Base-by-base conservation (phyloP, 2,113 vertebrate genomes). In the Hiodon tergisus region DNA sequence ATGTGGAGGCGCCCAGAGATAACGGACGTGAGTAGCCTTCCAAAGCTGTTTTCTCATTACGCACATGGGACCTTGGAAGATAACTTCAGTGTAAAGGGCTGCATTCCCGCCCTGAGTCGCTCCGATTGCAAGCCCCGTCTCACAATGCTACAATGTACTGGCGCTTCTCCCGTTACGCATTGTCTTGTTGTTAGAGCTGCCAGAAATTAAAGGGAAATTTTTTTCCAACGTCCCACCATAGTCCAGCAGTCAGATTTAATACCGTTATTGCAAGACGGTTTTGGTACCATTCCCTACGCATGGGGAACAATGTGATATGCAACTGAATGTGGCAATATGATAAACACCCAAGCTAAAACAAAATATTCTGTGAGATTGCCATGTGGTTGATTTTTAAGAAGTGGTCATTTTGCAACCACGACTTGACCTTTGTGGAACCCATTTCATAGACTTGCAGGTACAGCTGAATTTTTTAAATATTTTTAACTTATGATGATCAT, bases 141-240 rank as follows among this genome's bases (percentile, higher is more conserved):
- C 77, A 82, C 81, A 81, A 81, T 71, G 65, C 72, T 50, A 76
- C 57, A 59, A 55, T 74, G 73, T 31, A 50, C 78, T 80, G 87
- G 83, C 80, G 79, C 76, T 31, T 31, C 76, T 83, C 77, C 78
- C 71, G 74, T 85, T 80, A 77, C 77, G 84, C 82, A 84, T 81
- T 80, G 74, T 78, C 63, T 78, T 65, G 75, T 83, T 85, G 84
- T 85, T 79, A 60, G 62, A 71, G 65, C 73, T 76, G 67, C 67
- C 76, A 69, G 76, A 86, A 88, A 87, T 89, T 88, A 81, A 84
- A 83, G 82, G 83, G 78, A 81, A 81, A 31, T 62, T 80, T 83
- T 76, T 6, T 80, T n/a, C 61, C 53, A 73, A 68, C 58, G 46
- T 48, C 3, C 1, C 57, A 59, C 31, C 31, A 46, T 47, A 6